phyloP scores from a whole-genome alignment of 1,140 invertebrate genomes.

The Drosophila ficusphila region DNA sequence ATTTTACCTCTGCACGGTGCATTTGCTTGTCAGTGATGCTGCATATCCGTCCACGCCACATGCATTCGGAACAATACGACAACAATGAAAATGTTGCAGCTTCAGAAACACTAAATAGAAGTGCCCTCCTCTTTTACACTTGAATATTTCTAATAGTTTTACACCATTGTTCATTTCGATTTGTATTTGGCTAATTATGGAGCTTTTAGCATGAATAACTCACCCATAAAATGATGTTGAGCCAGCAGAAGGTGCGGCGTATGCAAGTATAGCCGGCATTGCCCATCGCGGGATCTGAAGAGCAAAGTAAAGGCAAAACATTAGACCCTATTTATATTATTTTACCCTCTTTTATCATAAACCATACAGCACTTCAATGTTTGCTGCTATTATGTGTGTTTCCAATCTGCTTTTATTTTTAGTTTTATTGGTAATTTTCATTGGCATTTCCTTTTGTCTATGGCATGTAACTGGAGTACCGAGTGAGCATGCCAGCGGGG shows the following conservation, averaged over 20 bases:
- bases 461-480: constrained; percentile 62
- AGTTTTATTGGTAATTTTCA: constrained; percentile 24
- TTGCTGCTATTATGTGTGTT: too few species aligned
- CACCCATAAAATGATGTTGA: constrained; percentile 92
- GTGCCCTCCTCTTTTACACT: too few species aligned
- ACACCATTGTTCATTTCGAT: too few species aligned
- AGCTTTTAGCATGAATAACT: constrained; percentile 35
- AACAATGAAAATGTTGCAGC: neutral
- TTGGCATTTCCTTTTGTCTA: constrained; percentile 64
- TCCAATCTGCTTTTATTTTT: neutral
- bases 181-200: too few species aligned
- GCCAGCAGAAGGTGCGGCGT: constrained; percentile 89
- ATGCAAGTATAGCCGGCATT: constrained; percentile 91
- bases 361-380: too few species aligned
- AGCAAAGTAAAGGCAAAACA: neutral
- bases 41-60: constrained; percentile 42
- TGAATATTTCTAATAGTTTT: too few species aligned
- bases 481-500: constrained; percentile 23
- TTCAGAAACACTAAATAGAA: too few species aligned
- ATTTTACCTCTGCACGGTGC: constrained; percentile 6
- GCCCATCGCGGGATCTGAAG: constrained; percentile 85
- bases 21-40: constrained; percentile 26
- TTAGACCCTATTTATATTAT: constrained; percentile 47
- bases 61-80: neutral
- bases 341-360: constrained; percentile 21